phyloP scores from a whole-genome alignment of 2,888 invertebrate species.

The Erynnis tages region DNA sequence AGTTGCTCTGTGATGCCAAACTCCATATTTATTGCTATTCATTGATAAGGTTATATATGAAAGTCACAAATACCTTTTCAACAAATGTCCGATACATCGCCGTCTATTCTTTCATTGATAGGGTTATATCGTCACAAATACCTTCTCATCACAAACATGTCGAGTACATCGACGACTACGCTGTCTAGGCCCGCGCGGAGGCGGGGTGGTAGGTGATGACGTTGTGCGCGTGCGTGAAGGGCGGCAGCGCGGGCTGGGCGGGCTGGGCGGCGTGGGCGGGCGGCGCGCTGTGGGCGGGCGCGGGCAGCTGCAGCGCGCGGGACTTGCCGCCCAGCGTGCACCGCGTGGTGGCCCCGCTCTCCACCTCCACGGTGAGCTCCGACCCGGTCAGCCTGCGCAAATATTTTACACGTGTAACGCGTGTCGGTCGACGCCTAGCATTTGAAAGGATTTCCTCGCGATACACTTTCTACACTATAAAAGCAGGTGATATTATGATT shows the following conservation, averaged over 20 bases:
- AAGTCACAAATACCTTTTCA: no score
- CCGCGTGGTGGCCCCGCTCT: constrained; percentile 86
- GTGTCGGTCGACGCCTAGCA: no score
- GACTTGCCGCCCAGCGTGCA: constrained; percentile 93
- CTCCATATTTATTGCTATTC: no score
- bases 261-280: constrained; percentile 34
- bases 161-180: neutral
- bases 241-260: constrained; percentile 38
- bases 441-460: no score
- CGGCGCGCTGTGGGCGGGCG: constrained; percentile 24
- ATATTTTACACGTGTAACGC: no score
- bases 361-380: constrained; percentile 88
- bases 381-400: constrained; percentile 82
- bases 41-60: no score
- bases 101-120: no score
- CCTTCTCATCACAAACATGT: neutral
- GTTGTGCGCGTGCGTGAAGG: constrained; percentile 78
- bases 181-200: constrained; percentile 55
- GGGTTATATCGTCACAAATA: no score
- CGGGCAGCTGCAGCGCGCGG: constrained; percentile 67
- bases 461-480: no score
- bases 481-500: no score
- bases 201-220: constrained; percentile 78
- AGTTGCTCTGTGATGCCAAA: no score
- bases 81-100: no score